phyloP scores from a whole-genome alignment of 92 coral and sea anemone species.

The Epizoanthus ramosus region DNA sequence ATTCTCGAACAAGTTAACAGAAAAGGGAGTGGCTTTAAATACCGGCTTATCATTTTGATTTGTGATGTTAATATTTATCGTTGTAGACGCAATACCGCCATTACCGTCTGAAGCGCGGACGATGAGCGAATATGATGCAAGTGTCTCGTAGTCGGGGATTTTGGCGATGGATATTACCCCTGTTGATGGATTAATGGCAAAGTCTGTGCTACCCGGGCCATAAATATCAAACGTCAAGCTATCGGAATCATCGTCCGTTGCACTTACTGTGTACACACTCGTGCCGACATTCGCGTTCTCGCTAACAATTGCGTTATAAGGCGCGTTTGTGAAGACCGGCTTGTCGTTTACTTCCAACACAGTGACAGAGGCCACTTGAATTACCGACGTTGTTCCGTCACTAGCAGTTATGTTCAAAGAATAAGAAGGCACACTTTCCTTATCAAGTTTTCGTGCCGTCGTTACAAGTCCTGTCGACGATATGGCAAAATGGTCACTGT shows the following conservation, averaged over 20 bases:
- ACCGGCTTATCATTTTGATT: conserved; percentile 54
- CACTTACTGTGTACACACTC: conserved; percentile 67
- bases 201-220: conserved; percentile 69
- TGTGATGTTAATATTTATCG: conserved; percentile 57
- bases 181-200: conserved; percentile 62
- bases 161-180: conserved; percentile 69
- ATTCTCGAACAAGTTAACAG: conserved; percentile 56
- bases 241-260: conserved; percentile 64
- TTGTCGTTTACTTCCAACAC: conserved; percentile 57
- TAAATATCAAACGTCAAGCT: conserved; percentile 43
- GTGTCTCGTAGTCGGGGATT: conserved; percentile 58
- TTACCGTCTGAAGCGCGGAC: conserved; percentile 60
- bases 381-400: conserved; percentile 56
- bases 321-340: conserved; percentile 62
- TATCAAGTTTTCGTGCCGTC: conserved; percentile 57
- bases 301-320: conserved; percentile 50
- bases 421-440: conserved; percentile 58
- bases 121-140: conserved; percentile 54
- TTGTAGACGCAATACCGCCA: conserved; percentile 51
- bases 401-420: conserved; percentile 56
- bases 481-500: conserved; percentile 56
- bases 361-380: conserved; percentile 44
- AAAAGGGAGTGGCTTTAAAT: conserved; percentile 57
- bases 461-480: conserved; percentile 53
- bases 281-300: conserved; percentile 59